Evolutionary conservation across 2,113 vertebrate species (phyloP).

Genomic region (Syngnathus typhle): DNA sequence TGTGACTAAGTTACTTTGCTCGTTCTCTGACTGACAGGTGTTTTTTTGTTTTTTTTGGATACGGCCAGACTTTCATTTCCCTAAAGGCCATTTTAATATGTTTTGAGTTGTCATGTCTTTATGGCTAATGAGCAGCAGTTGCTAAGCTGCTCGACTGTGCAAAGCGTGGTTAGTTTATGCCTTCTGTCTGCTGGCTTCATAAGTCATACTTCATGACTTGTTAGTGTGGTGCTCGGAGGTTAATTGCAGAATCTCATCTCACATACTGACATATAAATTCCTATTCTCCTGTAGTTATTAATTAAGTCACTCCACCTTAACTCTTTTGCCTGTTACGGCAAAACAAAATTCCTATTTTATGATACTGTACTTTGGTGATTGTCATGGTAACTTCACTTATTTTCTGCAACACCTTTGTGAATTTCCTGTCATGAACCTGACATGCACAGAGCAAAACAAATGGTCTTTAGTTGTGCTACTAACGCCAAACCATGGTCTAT

Average conservation of each 20-base stretch:
- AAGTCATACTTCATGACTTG: conserved; percentile 24
- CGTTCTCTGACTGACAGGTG: conserved; percentile 59
- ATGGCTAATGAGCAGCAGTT: conserved; percentile 42
- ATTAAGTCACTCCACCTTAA: conserved; percentile 16
- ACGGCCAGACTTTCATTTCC: conserved; percentile 54
- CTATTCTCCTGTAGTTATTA: conserved; percentile 8
- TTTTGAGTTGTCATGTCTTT: conserved; percentile 76
- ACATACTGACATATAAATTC: conserved; percentile 1
- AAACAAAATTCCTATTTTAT: conserved; percentile 11
- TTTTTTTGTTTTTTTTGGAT: conserved; percentile 6
- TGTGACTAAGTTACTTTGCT: conserved; percentile 60
- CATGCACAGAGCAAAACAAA: conserved; percentile 77
- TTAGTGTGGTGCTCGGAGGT: conserved; percentile 17
- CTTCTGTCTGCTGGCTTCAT: conserved; percentile 26
- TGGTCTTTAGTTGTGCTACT: conserved; percentile 76
- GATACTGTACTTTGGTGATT: conserved; percentile 14
- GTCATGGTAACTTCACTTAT: conserved; percentile 7
- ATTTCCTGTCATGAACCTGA: conserved; percentile 47
- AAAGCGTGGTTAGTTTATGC: conserved; percentile 37
- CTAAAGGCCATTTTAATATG: conserved; percentile 78
- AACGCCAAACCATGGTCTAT: conserved; percentile 58
- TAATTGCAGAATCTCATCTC: conserved; percentile 22
- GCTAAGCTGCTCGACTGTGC: conserved; percentile 37
- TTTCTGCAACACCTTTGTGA: conserved; percentile 9
- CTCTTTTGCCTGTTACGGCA: conserved; percentile 12